A percentile compares a stretch with the other conserved stretches of the same genome.
Conservation (phyloP, 92 coral and sea anemone genomes). For the Palythoa grandis region DNA sequence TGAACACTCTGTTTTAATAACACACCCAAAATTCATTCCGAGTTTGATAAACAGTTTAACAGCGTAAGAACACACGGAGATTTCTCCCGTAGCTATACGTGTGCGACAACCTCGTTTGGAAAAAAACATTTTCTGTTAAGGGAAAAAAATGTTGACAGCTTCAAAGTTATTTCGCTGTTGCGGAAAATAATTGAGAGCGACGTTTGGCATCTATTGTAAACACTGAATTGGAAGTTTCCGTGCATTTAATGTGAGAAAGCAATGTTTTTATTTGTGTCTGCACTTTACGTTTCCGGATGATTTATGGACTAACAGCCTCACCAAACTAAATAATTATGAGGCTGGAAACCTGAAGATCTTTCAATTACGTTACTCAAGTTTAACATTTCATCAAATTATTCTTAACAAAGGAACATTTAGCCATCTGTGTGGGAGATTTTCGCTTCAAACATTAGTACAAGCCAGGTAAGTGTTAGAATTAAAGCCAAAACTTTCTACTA, state of each 20-base stretch:
- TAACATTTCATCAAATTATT: slow-evolving; percentile 11
- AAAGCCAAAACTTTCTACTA: no score
- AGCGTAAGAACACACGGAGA: background rate
- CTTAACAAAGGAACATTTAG: slow-evolving; percentile 6
- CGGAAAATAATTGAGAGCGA: background rate
- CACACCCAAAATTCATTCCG: background rate
- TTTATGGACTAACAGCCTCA: background rate
- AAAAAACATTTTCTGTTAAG: background rate
- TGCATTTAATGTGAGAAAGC: background rate
- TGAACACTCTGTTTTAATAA: background rate
- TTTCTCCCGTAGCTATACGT: no score
- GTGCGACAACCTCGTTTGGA: no score
- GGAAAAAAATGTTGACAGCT: background rate
- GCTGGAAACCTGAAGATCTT: background rate
- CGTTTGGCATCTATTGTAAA: background rate
- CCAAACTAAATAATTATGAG: background rate
- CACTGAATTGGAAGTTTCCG: background rate
- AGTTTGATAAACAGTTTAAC: background rate
- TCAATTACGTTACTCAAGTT: background rate
- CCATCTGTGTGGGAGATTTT: no score
- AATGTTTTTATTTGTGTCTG: background rate
- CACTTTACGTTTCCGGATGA: background rate
- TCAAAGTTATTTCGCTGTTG: background rate
- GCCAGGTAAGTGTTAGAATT: no score
- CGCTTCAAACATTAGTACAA: no score